phyloP scores from a whole-genome alignment of 1,140 invertebrate species.

The Neodiprion lecontei region DNA sequence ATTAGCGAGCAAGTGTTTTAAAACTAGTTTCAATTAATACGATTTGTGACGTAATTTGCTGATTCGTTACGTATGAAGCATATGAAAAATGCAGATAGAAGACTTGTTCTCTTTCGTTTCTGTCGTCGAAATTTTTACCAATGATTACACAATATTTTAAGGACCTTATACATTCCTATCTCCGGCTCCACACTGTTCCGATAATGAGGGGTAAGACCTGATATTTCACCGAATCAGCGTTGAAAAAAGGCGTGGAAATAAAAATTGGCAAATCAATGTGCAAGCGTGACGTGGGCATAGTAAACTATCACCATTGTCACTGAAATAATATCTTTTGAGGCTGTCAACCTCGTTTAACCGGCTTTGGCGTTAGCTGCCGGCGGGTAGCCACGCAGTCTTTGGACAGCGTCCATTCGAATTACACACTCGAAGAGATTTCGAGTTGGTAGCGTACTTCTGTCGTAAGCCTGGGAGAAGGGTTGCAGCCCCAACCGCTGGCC shows the following conservation, averaged over 20 bases:
- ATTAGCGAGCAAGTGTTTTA: too few relatives aligned
- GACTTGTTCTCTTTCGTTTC: too few relatives aligned
- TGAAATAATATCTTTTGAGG: neutral
- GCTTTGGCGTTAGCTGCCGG: neutral
- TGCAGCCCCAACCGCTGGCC: slow-evolving; percentile 13
- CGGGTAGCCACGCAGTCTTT: neutral
- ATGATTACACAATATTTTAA: too few relatives aligned
- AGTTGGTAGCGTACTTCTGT: neutral
- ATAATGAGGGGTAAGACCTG: too few relatives aligned
- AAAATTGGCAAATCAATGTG: neutral
- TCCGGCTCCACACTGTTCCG: too few relatives aligned
- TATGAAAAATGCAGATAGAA: too few relatives aligned
- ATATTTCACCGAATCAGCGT: neutral
- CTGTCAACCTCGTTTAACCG: neutral
- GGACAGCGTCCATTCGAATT: slow-evolving; percentile 16
- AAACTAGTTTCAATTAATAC: too few relatives aligned
- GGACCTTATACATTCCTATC: too few relatives aligned
- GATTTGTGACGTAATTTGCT: too few relatives aligned
- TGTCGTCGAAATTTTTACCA: too few relatives aligned
- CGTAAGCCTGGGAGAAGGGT: slow-evolving; percentile 9
- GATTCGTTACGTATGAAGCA: too few relatives aligned
- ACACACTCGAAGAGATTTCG: slow-evolving; percentile 16
- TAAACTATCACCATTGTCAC: neutral
- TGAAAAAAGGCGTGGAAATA: neutral
- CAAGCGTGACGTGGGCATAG: neutral